Evolutionary conservation across 1,140 invertebrate species (phyloP), one percentile per base, ranked within the genome.

Genomic region (Micrasema longulum): DNA sequence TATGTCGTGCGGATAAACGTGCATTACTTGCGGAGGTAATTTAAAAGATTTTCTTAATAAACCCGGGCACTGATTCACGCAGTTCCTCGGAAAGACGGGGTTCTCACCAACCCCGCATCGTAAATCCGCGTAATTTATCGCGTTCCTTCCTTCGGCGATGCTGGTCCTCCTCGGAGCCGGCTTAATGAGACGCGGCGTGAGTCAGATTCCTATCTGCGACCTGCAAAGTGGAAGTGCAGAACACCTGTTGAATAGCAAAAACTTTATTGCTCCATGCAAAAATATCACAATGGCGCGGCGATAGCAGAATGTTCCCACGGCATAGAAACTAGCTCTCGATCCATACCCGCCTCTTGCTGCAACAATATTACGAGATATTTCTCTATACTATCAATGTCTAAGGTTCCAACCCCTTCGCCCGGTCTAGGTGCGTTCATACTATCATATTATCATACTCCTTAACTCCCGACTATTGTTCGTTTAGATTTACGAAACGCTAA

Each of bases 171-270:
- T 20, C 26, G 43, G 22, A n/a, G 16, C 48, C 36, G 38, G 65
- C 43, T 55, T 68, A 68, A 68, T 68, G 48, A 68, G 65, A 41
- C 48, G 35, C 65, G 50, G 65, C 65, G 48, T 68, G 65, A 68
- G 65, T 53, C 65, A 68, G 65, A 68, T 68, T 68, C 38, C 22
- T 68, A 68, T 68, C 65, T 53, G 50, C 14, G 35, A 18, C 16
- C 48, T 68, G 43, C 31, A 66, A 66, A 53, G 48, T 68, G 48
- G 35, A 68, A 68, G 14, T 55, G 50, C 64, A 66, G 26, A 53
- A 64, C 60, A 64, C 60, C 60, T 64, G 60, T 47, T 45, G 60
- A 64, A 64, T 47, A 64, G 60, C 60, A 66, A 53, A 66, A 66
- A 66, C 64, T 53, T 66, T 50, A 66, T 64, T 66, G 52, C 48